These are phyloP conservation scores for Brienomyrus longianalis DNA, from an alignment of 2,113 vertebrate species.

Conservation along the genomic window DNA sequence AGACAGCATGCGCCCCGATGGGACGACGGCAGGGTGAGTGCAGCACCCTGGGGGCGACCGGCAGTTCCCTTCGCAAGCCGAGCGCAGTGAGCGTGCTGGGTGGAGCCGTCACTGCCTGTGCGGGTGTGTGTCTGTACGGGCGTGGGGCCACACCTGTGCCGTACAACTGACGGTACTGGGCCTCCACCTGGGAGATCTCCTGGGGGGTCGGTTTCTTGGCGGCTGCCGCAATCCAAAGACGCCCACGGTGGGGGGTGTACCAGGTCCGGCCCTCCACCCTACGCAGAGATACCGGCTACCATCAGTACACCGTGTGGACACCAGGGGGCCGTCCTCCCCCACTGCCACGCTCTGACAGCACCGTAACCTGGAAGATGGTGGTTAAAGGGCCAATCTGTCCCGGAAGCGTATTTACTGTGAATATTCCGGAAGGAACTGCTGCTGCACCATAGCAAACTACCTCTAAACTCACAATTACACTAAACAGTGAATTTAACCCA, in stretches of 20 bases:
- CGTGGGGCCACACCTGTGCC: conserved; percentile 61
- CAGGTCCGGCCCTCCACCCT: conserved; percentile 93
- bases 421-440: neutral
- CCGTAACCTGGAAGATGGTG: neutral
- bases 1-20: conserved; percentile 28
- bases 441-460: neutral
- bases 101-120: neutral
- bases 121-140: neutral
- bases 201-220: conserved; percentile 79
- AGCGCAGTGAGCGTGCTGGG: neutral
- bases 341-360: neutral
- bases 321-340: neutral
- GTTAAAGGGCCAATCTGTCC: neutral
- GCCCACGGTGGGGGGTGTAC: conserved; percentile 88
- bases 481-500: neutral
- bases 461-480: neutral
- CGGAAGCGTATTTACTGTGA: neutral
- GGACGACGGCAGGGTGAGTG: neutral
- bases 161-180: conserved; percentile 69
- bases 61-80: neutral
- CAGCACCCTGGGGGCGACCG: neutral
- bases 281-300: conserved; percentile 26
- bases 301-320: neutral
- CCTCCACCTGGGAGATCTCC: conserved; percentile 79
- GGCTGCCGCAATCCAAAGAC: conserved; percentile 91